Conservation (phyloP, 2,888 invertebrate genomes). For the Lutraria lutraria region DNA sequence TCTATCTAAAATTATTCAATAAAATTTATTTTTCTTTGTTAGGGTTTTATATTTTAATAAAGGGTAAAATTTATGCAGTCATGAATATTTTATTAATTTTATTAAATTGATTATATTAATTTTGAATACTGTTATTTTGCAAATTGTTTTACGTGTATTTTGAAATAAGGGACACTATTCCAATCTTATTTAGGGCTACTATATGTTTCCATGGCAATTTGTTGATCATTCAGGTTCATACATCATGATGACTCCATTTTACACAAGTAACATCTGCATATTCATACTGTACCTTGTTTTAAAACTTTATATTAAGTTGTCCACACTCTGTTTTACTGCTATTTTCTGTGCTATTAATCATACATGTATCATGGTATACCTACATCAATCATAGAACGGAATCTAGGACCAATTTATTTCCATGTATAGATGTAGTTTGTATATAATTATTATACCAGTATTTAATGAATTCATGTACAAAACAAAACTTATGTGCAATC, state of each 20-base stretch:
- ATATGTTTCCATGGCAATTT: neutral
- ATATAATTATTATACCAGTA: constrained; percentile 36
- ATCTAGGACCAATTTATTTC: constrained; percentile 40
- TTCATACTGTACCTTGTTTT: neutral
- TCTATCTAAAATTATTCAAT: too few species aligned
- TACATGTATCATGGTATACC: neutral
- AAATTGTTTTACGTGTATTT: neutral
- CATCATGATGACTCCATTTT: neutral
- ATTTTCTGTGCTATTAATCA: constrained; percentile 8
- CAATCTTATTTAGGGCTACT: neutral
- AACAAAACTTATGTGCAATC: constrained; percentile 36
- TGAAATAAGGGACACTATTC: neutral
- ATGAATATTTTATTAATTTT: too few species aligned
- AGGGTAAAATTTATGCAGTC: too few species aligned
- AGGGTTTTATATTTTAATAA: too few species aligned
- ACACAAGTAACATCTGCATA: neutral
- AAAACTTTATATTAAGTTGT: neutral
- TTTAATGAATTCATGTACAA: constrained; percentile 37
- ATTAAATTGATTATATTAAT: too few species aligned
- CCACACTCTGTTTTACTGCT: neutral
- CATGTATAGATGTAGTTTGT: constrained; percentile 40
- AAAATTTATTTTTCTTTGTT: too few species aligned
- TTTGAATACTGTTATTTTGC: too few species aligned
- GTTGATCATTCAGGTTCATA: neutral
- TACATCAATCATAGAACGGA: constrained; percentile 3